Evolutionary conservation across 2,113 vertebrate genomes (phyloP).

Genomic region (Percina caprodes): DNA sequence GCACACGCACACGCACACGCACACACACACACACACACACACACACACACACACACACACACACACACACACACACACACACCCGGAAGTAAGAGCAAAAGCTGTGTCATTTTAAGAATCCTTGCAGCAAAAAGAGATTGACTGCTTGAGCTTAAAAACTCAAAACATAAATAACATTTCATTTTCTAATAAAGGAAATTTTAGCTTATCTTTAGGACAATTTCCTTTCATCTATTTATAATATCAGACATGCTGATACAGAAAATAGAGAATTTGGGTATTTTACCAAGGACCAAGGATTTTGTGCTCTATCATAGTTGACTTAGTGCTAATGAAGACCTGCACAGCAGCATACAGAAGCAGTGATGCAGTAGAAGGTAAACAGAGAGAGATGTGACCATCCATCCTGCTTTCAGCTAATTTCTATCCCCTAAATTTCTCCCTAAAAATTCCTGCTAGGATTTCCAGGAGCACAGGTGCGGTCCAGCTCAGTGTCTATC

Average conservation of each 20-base stretch:
- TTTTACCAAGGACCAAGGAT: background rate
- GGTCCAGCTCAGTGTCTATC: conserved; percentile 53
- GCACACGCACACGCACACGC: background rate
- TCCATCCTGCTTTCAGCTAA: conserved; percentile 46
- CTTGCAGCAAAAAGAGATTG: background rate
- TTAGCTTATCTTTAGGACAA: background rate
- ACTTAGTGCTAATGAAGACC: conserved; percentile 33
- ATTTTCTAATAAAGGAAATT: background rate
- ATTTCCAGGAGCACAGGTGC: conserved; percentile 74
- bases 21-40: conserved; percentile 5
- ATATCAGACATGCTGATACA: conserved; percentile 10
- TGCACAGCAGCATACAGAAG: conserved; percentile 31
- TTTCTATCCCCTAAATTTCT: conserved; percentile 18
- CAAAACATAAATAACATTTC: background rate
- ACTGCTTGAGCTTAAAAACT: conserved; percentile 12
- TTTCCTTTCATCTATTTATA: conserved; percentile 1
- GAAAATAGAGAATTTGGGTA: conserved; percentile 5
- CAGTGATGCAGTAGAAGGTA: conserved; percentile 40
- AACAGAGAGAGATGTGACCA: conserved; percentile 64
- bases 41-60: background rate
- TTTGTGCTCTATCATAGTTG: conserved; percentile 19
- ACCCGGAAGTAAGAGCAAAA: conserved; percentile 8
- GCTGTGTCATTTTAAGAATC: background rate
- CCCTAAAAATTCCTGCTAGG: conserved; percentile 31
- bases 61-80: conserved; percentile 12